Conservation (phyloP, 2,797 vertebrate genomes). For the Cichlasoma orientale region DNA sequence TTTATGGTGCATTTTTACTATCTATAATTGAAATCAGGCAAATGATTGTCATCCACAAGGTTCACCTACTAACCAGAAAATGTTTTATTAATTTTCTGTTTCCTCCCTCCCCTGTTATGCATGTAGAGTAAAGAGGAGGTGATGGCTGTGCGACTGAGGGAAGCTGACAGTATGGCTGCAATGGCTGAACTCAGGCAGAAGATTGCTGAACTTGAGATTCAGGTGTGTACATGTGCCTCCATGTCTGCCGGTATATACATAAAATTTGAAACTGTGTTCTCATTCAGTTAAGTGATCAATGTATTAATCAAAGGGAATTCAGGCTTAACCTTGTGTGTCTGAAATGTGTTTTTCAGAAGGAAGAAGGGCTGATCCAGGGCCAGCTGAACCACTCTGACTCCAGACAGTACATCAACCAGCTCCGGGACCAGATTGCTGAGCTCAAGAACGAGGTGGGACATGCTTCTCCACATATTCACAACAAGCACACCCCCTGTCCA, state of each 20-base stretch:
- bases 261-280: not conserved
- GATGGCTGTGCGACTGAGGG: conserved; percentile 92
- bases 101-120: not conserved
- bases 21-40: not conserved
- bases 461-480: not conserved
- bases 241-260: not conserved
- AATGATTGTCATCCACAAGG: not conserved
- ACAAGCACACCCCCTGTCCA: not conserved
- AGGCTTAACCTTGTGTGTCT: not conserved
- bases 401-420: conserved; percentile 91
- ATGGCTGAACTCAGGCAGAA: conserved; percentile 93
- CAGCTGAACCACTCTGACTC: conserved; percentile 95
- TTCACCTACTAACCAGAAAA: not conserved
- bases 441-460: conserved; percentile 89
- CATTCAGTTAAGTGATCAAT: not conserved
- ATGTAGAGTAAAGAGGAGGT: conserved; percentile 93
- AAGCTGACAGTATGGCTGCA: conserved; percentile 94
- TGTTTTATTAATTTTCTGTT: not conserved
- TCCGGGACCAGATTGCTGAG: conserved; percentile 92
- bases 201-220: conserved; percentile 93
- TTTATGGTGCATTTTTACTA: not conserved
- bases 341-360: conserved; percentile 80
- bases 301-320: not conserved
- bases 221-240: conserved; percentile 76
- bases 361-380: conserved; percentile 93